Base-by-base conservation (phyloP, 1,140 invertebrate species). In the Camponotus vicinus region DNA sequence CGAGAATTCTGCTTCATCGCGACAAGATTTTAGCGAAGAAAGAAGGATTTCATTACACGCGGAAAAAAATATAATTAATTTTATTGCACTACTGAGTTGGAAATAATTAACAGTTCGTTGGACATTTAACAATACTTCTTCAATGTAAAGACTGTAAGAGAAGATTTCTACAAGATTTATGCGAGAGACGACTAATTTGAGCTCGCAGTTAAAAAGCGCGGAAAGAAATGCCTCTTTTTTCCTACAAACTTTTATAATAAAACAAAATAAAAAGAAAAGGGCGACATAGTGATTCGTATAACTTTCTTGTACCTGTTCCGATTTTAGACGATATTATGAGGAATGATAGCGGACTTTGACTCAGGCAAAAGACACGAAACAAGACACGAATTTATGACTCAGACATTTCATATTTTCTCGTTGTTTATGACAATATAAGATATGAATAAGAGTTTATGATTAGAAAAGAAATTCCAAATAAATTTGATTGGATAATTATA, bases 21-120 rank as follows among this genome's bases (percentile, higher is more conserved):
- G 42, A 59, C 15, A 42, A 42, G 49, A 82, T 59, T 42, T 59
- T 59, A 32, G 11, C 18, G 4, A 45, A 45, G 55, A 13, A 49
- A 49, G 7, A 49, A 34, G 59, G 9, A 71, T 13, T 73, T 73
- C 8, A 13, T 11, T 57, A 34, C 55, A 21, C 5, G 42, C 13
- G 13, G 7, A 18, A 61, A 45, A 63, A 75, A 71, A 32, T 82
- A 82, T 27, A 7, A 73, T 42, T 71, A 82, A 34, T 21, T 61
- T 45, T 37, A 61, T n/a, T 63, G 21, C 21, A 13, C 9, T 21
- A 37, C 13, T 59, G 3, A 45, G 3, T 27, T 21, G 21, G 18
- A 49, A 83, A 83, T 75, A 83, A 83, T 73, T 63, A 83, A 13
- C 5, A 49, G 8, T 83, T 83, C 27, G 27, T 82, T 45, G 32